Conservation (phyloP, 2,797 vertebrate genomes). For the Mus caroli region DNA sequence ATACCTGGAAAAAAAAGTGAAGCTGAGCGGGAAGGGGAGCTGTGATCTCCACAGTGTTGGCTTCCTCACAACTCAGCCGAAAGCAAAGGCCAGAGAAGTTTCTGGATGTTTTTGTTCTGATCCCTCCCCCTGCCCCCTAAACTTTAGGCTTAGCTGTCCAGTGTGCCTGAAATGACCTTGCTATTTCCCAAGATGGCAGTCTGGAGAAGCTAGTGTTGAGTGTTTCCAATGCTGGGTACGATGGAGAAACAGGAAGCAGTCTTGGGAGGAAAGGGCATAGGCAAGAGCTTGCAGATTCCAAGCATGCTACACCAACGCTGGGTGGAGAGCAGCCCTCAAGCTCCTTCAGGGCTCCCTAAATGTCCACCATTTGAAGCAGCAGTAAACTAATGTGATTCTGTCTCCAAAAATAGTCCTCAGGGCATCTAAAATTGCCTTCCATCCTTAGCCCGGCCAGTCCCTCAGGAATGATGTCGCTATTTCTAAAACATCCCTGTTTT, state of each 20-base stretch:
- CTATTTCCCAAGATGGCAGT: neutral
- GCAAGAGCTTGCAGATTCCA: neutral
- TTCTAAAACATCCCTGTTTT: conserved; percentile 70
- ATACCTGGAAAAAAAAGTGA: neutral
- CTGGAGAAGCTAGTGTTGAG: neutral
- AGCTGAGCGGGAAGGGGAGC: neutral
- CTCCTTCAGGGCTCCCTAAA: conserved; percentile 30
- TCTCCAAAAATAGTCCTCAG: conserved; percentile 67
- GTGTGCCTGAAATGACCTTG: neutral
- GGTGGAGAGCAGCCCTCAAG: conserved; percentile 49
- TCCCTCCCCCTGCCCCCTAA: neutral
- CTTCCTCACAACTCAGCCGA: neutral
- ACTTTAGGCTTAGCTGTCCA: neutral
- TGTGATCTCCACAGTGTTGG: neutral
- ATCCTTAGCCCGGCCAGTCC: conserved; percentile 21
- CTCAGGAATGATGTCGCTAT: conserved; percentile 2
- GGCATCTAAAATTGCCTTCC: conserved; percentile 73
- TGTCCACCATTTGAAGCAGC: conserved; percentile 66
- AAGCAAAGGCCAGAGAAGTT: neutral
- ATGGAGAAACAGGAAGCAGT: neutral
- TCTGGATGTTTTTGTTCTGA: conserved; percentile 25
- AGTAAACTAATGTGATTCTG: conserved; percentile 48
- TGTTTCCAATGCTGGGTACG: neutral
- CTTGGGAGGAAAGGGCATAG: neutral
- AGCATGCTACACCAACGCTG: neutral